These are phyloP conservation scores for Peromyscus californicus DNA, from an alignment of 2,113 vertebrate genomes.

Conservation along the genomic window DNA sequence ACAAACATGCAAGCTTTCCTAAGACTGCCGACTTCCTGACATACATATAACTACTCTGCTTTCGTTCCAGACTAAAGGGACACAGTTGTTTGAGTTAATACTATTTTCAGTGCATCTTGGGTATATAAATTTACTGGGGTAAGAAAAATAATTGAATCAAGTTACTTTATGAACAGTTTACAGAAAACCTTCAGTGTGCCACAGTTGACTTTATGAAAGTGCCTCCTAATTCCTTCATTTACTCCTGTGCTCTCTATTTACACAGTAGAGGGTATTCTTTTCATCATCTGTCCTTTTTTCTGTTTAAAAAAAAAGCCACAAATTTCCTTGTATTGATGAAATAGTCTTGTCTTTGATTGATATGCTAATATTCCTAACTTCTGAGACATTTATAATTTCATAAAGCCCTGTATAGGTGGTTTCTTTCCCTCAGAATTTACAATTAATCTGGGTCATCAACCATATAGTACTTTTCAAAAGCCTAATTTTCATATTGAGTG, in stretches of 20 bases:
- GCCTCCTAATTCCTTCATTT: not conserved
- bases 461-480: not conserved
- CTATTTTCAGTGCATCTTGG: not conserved
- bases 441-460: not conserved
- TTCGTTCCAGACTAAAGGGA: not conserved
- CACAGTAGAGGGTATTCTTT: not conserved
- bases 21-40: not conserved
- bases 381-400: not conserved
- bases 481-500: not conserved
- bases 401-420: not conserved
- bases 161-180: not conserved
- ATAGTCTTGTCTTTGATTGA: not conserved
- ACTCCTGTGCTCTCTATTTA: not conserved
- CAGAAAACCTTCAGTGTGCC: not conserved
- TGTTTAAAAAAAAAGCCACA: not conserved
- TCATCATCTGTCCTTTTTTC: not conserved
- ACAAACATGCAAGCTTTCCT: fast-evolving
- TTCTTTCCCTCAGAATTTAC: not conserved
- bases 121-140: not conserved
- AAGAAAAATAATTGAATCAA: not conserved
- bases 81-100: not conserved
- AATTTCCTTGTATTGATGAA: constrained; percentile 25
- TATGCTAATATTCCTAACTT: not conserved
- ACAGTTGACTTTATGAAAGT: not conserved
- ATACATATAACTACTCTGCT: not conserved